Base-by-base conservation (phyloP, 2,888 invertebrate species). In the Mythimna vitellina region DNA sequence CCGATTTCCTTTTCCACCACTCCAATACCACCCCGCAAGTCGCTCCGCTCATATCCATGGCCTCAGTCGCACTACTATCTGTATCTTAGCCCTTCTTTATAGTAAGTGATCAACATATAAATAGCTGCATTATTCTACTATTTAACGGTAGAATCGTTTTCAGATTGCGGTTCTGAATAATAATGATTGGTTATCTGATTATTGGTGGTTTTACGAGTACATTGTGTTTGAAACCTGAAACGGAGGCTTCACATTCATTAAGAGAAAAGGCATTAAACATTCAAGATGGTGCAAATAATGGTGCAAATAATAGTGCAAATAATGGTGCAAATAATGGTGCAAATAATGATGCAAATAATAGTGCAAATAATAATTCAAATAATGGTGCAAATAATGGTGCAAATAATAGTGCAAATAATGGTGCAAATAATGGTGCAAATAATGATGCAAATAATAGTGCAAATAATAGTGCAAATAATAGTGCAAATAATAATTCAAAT, bases 21-120 rank as follows among this genome's bases (percentile, higher is more conserved):
- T 25, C 29, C 29, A 29, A 3, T 29, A 29, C 10, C 38, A 17
- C 5, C 8, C 22, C 38, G 38, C 29, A 60, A 10, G 0, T 12
- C 54, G 58, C 69, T 56, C 42, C 54, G 10, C 54, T 60, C 8
- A 3, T 53, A 12, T 7, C 14, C 6, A 46, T 20, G 17, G 0
- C 22, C 54, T 56, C 8, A 57, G 20, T 88, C 86, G 74, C 70
- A 87, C 84, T 60, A 46, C 54, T 78, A 82, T 80, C 82, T 80
- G 54, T 70, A 90, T 89, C 89, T 89, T 83, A 87, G 87, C 86
- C 89, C 88, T 92, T 91, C 92, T 93, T 92, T 93, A 92, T 90
- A 92, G 92, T 92, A 91, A 90, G 89, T 89, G 91, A 92, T 92
- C 92, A 89, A 88, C 91, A 89, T 91, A 92, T 86, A 89, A 90